Evolutionary conservation across 1,140 invertebrate genomes (phyloP).

Genomic region (Caenorhabditis brenneri): DNA sequence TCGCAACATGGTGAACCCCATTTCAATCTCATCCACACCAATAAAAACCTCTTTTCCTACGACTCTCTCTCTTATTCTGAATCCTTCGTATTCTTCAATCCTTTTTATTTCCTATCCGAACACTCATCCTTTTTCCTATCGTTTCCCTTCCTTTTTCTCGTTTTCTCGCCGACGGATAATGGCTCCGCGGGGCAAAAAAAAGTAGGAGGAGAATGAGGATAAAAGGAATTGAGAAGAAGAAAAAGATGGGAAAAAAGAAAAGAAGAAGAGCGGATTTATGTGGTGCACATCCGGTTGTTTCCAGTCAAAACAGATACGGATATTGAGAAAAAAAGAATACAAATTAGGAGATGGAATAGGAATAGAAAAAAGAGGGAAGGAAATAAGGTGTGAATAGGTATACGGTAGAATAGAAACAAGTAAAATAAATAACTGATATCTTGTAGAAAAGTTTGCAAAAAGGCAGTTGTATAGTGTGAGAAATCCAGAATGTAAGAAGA

Average conservation of each 20-base stretch:
- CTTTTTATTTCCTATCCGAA: background rate
- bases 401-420: background rate
- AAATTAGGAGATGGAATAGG: background rate
- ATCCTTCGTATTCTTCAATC: background rate
- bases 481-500: too few relatives aligned
- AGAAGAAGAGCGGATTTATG: constrained; percentile 1
- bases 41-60: background rate
- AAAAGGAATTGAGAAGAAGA: too few relatives aligned
- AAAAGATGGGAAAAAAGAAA: background rate
- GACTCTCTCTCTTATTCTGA: background rate
- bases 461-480: too few relatives aligned
- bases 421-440: too few relatives aligned
- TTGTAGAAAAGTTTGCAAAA: too few relatives aligned
- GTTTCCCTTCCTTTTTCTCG: background rate
- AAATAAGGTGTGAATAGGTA: too few relatives aligned
- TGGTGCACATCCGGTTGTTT: constrained; percentile 26
- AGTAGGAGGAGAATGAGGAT: too few relatives aligned
- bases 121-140: constrained; percentile 2
- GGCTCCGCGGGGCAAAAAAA: background rate
- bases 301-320: constrained; percentile 19
- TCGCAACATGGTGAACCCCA: background rate
- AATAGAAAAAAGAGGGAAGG: background rate
- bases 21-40: background rate
- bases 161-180: constrained; percentile 1
- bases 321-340: background rate